Evolutionary conservation across 1,140 invertebrate species (phyloP), one percentile per base, ranked within the genome.

Genomic region (Bombus sibiricus): DNA sequence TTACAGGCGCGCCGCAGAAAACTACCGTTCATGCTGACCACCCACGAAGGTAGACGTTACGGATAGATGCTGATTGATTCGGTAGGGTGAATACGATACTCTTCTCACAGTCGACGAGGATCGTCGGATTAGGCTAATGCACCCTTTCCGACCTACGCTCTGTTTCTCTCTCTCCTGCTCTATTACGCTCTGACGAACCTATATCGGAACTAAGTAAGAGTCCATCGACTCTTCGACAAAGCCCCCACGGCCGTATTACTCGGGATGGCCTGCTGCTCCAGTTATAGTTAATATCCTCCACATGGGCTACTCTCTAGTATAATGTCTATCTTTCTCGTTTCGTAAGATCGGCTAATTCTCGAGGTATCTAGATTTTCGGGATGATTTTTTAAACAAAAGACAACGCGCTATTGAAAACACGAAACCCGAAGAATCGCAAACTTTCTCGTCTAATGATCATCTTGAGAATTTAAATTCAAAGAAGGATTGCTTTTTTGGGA

Each of bases 1-100:
- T 83, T 83, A 78, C 37, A 75, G 28, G 37, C 77, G 22, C 85
- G 43, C 59, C 34, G 69, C 39, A 83, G 74, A 88, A 90, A 88
- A 90, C 83, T 89, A 53, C 77, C 53, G 72, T 85, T 68, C 69
- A n/a, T 39, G n/a, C 59, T 73, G 89, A 86, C 89, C 89, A 89
- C 86, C 86, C 89, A 91, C 83, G 87, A 82, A 79, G 87, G 84
- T 91, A 91, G 92, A 92, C 91, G 92, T 92, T 90, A 91, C 93
- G 92, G 91, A 92, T 94, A 92, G 90, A 90, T 91, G 92, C 90
- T 88, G 90, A 92, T 92, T 92, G 92, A 92, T 91, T 91, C 90
- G 88, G 86, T 91, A 85, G 93, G 92, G 93, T 92, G 93, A 92
- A 93, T 89, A 92, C 91, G 93, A 95, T 94, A 94, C 91, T 78